A percentile compares a stretch with the other conserved stretches of the same genome.
These are phyloP conservation scores for Pachyramphus minor DNA, from an alignment of 2,113 vertebrate genomes.

Conservation along the genomic window DNA sequence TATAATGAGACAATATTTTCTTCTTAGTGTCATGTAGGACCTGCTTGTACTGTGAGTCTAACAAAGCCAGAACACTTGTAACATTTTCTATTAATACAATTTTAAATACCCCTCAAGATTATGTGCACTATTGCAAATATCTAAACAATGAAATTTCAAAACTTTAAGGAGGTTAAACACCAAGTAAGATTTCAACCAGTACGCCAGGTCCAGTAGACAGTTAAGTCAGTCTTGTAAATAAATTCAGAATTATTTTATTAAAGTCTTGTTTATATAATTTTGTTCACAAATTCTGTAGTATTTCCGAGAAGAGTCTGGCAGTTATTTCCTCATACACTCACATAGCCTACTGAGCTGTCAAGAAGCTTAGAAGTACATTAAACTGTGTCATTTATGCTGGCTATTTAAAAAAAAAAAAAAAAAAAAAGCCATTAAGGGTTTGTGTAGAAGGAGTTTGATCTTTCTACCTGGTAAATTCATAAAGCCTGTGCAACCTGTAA, in stretches of 20 bases:
- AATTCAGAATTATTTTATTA: background rate
- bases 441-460: background rate
- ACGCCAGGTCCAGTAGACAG: background rate
- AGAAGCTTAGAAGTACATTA: background rate
- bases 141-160: background rate
- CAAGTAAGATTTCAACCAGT: background rate
- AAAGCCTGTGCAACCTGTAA: background rate
- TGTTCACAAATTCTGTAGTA: background rate
- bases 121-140: background rate
- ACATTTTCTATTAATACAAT: background rate
- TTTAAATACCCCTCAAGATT: background rate
- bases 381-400: background rate
- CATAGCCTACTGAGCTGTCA: background rate
- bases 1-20: conserved; percentile 35
- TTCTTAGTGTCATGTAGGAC: background rate
- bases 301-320: background rate
- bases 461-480: background rate
- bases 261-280: background rate
- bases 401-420: background rate
- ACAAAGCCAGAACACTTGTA: background rate
- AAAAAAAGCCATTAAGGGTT: background rate
- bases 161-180: background rate
- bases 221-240: background rate
- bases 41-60: background rate
- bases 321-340: background rate